A percentile compares a stretch with the other conserved stretches of the same genome.
Evolutionary conservation across 2,888 invertebrate species (phyloP).

Genomic region (Rotaria macrura): DNA sequence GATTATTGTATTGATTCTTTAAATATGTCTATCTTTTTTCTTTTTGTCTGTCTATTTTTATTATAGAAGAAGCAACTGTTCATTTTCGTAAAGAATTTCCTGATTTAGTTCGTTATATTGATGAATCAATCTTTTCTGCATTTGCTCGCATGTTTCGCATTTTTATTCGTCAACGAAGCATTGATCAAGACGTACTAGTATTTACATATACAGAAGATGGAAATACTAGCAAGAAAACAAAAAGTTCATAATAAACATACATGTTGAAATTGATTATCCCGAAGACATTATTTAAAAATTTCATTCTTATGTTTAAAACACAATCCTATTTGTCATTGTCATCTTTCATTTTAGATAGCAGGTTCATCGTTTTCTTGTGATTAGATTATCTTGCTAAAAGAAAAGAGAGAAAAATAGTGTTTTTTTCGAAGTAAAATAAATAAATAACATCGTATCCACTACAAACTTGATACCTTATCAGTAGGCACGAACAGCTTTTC

Average conservation of each 20-base stretch:
- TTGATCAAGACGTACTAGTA: background rate
- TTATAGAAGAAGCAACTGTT: slow-evolving; percentile 32
- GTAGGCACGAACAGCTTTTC: background rate
- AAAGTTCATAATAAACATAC: background rate
- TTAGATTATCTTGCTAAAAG: background rate
- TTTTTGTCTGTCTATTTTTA: background rate
- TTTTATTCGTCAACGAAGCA: background rate
- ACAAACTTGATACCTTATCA: background rate
- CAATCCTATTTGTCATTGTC: background rate
- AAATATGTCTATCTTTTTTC: no score
- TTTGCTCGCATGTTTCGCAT: background rate
- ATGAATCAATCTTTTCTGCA: background rate
- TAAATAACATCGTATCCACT: background rate
- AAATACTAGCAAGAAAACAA: background rate
- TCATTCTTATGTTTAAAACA: background rate
- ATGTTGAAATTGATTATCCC: background rate
- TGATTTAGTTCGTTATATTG: slow-evolving; percentile 5
- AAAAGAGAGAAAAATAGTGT: background rate
- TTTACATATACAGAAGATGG: background rate
- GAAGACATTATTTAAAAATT: no score
- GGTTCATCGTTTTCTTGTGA: background rate
- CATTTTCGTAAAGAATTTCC: slow-evolving; percentile 1
- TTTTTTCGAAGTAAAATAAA: background rate
- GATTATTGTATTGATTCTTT: background rate
- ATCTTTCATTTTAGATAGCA: background rate